Conservation (phyloP, 2,888 invertebrate genomes). For the Drosophila acutilabella region DNA sequence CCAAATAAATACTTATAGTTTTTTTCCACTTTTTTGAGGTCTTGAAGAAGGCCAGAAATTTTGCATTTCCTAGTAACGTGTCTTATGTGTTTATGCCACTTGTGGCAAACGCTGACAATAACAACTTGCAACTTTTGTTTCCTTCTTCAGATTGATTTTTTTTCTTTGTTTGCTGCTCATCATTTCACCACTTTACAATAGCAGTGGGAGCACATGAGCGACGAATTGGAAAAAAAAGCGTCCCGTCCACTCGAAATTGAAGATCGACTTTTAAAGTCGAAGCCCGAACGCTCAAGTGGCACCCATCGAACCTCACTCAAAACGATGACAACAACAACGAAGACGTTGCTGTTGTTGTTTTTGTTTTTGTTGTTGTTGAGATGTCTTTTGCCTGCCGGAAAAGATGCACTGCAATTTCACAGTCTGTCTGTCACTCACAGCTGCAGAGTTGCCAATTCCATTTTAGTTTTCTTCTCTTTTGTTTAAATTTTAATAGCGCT, state of each 20-base stretch:
- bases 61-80: constrained; percentile 27
- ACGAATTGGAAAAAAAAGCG: constrained; percentile 30
- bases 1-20: neutral
- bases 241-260: constrained; percentile 37
- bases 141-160: constrained; percentile 26
- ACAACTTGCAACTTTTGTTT: constrained; percentile 46
- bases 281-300: constrained; percentile 33
- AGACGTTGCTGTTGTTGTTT: neutral
- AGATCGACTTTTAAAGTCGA: constrained; percentile 35
- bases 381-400: constrained; percentile 45
- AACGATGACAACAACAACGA: neutral
- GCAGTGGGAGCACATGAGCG: constrained; percentile 3
- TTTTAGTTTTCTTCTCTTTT: neutral
- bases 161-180: constrained; percentile 22
- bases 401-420: constrained; percentile 32
- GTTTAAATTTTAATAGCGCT: neutral
- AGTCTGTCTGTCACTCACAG: constrained; percentile 17
- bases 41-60: constrained; percentile 4
- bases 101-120: constrained; percentile 20
- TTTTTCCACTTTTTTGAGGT: too few relatives aligned
- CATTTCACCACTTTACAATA: constrained; percentile 64
- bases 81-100: constrained; percentile 13
- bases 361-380: neutral
- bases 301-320: constrained; percentile 44
- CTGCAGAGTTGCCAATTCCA: constrained; percentile 7